Evolutionary conservation across 2,797 vertebrate species (phyloP).

Genomic region (Smutsia gigantea): DNA sequence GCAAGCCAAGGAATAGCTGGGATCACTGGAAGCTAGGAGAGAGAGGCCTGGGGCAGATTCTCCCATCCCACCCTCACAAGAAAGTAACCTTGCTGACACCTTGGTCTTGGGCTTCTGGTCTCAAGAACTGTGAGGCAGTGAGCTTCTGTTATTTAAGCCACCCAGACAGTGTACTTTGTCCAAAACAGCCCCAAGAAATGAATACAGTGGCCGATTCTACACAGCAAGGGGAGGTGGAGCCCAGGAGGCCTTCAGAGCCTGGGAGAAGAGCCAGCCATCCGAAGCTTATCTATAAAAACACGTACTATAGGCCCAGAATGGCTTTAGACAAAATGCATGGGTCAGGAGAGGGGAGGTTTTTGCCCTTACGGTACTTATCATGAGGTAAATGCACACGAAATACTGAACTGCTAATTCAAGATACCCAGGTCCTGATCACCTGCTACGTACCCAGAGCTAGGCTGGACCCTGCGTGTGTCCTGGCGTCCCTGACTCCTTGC

Average conservation of each 20-base stretch:
- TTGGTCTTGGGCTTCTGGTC: neutral
- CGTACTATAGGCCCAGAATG: no score
- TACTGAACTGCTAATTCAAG: neutral
- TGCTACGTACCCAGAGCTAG: rapidly evolving
- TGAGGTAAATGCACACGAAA: neutral
- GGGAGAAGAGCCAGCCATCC: neutral
- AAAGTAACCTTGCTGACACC: neutral
- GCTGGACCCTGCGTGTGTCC: neutral
- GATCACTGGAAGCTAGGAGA: neutral
- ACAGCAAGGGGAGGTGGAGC: neutral
- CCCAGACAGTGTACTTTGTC: neutral
- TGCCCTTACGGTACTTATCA: neutral
- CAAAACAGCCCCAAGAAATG: neutral
- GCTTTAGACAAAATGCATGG: no score
- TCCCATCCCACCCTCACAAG: neutral
- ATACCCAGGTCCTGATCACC: neutral
- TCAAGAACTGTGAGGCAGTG: neutral
- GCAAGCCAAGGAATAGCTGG: neutral
- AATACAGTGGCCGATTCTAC: neutral
- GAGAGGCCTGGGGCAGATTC: neutral
- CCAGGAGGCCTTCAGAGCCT: neutral
- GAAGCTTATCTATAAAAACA: neutral
- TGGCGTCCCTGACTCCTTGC: neutral
- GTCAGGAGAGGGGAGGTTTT: neutral
- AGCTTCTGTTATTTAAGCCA: neutral